Conservation (phyloP, 2,888 invertebrate genomes). For the Empis stercorea region DNA sequence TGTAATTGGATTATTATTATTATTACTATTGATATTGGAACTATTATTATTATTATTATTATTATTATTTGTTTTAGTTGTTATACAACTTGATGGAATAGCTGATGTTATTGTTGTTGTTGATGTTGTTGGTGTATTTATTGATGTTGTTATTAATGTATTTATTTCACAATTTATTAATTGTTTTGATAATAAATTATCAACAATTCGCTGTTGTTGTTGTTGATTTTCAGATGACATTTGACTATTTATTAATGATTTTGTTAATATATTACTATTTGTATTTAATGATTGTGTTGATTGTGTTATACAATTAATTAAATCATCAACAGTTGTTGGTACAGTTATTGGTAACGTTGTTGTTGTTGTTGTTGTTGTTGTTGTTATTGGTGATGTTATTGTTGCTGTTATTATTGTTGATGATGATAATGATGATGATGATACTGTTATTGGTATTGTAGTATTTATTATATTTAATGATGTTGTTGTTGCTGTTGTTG, state of each 20-base stretch:
- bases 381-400: neutral
- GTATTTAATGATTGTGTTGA: conserved; percentile 5
- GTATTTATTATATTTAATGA: too few species aligned
- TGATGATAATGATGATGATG: neutral
- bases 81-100: conserved; percentile 5
- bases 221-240: neutral
- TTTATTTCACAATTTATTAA: neutral
- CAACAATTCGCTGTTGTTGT: conserved; percentile 11
- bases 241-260: conserved; percentile 3
- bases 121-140: conserved; percentile 23
- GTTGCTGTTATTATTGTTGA: conserved; percentile 4
- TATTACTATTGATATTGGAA: neutral
- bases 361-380: neutral
- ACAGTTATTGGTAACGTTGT: conserved; percentile 7
- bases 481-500: conserved; percentile 6
- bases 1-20: neutral
- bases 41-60: neutral
- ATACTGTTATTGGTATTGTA: conserved; percentile 3
- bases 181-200: neutral
- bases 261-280: conserved; percentile 5
- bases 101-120: conserved; percentile 18
- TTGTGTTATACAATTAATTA: conserved; percentile 1
- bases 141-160: neutral
- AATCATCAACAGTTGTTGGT: conserved; percentile 4
- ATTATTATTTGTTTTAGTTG: neutral